phyloP scores from a whole-genome alignment of 2,113 vertebrate species.

The Trematocara zebra region DNA sequence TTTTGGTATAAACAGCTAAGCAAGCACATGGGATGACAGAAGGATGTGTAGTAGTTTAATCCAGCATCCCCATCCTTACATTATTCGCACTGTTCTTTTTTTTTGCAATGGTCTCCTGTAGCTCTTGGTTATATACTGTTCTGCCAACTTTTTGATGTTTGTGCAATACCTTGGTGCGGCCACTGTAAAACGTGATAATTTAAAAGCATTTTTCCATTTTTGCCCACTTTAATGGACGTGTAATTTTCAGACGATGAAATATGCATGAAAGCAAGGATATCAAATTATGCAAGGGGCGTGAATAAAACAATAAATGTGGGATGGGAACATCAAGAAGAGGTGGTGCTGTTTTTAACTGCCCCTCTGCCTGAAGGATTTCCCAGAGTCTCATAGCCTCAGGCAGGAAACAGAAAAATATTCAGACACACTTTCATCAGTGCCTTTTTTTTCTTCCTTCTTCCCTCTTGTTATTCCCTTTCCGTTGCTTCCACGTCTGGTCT shows the following conservation, averaged over 20 bases:
- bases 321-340: slow-evolving; percentile 23
- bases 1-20: neutral
- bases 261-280: neutral
- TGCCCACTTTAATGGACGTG: neutral
- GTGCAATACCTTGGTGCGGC: neutral
- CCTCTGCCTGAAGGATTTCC: slow-evolving; percentile 29
- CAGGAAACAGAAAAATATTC: slow-evolving; percentile 23
- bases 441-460: slow-evolving; percentile 2
- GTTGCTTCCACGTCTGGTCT: slow-evolving; percentile 5
- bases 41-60: neutral
- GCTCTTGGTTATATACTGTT: neutral
- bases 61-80: neutral
- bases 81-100: neutral
- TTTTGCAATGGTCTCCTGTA: neutral
- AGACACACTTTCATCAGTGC: slow-evolving; percentile 19
- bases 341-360: slow-evolving; percentile 16
- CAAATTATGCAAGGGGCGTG: neutral
- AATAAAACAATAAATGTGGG: slow-evolving; percentile 18
- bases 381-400: neutral
- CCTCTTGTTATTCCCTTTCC: slow-evolving; percentile 6
- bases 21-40: neutral
- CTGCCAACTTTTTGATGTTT: neutral
- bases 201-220: neutral
- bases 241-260: slow-evolving; percentile 3
- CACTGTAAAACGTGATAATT: neutral